phyloP scores from a whole-genome alignment of 2,797 vertebrate species.

The Sylvilagus floridanus region DNA sequence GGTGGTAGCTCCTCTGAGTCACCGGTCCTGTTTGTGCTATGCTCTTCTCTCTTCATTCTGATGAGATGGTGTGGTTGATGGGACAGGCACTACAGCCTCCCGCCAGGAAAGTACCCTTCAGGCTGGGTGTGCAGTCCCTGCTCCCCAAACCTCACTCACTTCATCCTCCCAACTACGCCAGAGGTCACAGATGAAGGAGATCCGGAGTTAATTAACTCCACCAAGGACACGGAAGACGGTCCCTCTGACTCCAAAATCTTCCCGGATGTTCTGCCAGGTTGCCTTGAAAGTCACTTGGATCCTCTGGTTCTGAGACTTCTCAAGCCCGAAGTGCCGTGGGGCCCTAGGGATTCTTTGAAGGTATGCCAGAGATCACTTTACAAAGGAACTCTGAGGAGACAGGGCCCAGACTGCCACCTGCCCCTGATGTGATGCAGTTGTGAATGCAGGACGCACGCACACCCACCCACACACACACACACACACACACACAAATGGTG shows the following conservation, averaged over 20 bases:
- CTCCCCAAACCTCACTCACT: neutral
- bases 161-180: neutral
- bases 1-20: neutral
- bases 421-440: neutral
- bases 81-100: neutral
- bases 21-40: too few relatives aligned
- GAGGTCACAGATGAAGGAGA: neutral
- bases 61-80: neutral
- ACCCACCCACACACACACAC: fast-evolving
- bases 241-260: neutral
- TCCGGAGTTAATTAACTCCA: neutral
- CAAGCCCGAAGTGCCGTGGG: neutral
- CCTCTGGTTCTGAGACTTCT: neutral
- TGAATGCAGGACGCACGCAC: too few relatives aligned
- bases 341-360: neutral
- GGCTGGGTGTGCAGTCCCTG: neutral
- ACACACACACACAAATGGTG: neutral
- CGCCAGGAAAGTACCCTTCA: neutral
- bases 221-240: neutral
- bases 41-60: neutral
- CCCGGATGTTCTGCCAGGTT: neutral
- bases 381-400: constrained; percentile 41
- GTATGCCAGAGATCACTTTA: constrained; percentile 17
- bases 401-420: neutral
- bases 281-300: constrained; percentile 20